Conservation (phyloP, 2,888 invertebrate genomes). For the Achlya flavicornis region DNA sequence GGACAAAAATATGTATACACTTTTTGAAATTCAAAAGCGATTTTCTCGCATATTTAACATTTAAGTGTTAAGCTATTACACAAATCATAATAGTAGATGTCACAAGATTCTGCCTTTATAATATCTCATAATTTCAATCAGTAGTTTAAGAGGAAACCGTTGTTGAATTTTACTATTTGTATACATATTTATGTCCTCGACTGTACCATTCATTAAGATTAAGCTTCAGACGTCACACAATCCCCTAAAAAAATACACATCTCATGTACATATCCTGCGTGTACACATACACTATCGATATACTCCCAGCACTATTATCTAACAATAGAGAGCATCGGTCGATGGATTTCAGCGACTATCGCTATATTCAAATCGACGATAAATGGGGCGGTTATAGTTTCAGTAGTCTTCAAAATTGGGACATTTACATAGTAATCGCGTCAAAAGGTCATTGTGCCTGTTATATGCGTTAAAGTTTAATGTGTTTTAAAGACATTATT, state of each 20-base stretch:
- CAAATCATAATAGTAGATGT: no score
- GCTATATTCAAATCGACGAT: neutral
- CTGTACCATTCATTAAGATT: no score
- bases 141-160: no score
- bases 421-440: neutral
- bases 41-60: no score
- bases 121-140: no score
- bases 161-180: no score
- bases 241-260: neutral
- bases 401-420: neutral
- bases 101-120: no score
- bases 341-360: conserved; percentile 2
- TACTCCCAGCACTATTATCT: neutral
- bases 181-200: no score
- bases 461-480: neutral
- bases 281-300: neutral
- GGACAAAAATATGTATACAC: no score
- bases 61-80: no score
- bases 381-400: neutral
- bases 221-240: neutral
- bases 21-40: no score
- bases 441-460: neutral
- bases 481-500: neutral
- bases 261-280: neutral
- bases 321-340: neutral